These are phyloP conservation scores for Epizoanthus ramosus DNA, from an alignment of 92 coral and sea anemone genomes.

Conservation along the genomic window DNA sequence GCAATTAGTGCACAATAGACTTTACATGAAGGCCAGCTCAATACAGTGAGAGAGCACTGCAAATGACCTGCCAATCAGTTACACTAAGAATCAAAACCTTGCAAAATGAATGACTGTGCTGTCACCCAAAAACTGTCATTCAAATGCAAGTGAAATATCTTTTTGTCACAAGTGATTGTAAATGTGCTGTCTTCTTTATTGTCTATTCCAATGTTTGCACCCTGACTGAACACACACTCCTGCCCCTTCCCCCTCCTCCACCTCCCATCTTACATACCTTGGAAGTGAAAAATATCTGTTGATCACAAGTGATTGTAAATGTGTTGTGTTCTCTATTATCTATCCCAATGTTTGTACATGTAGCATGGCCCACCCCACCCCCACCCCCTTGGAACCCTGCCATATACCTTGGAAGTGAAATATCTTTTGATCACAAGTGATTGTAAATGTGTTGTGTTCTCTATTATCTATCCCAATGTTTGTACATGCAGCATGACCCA, in stretches of 20 bases:
- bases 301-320: constrained; percentile 95
- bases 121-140: no score
- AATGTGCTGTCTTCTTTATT: constrained; percentile 89
- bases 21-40: not conserved
- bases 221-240: constrained; percentile 41
- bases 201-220: constrained; percentile 95
- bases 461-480: constrained; percentile 97
- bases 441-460: constrained; percentile 96
- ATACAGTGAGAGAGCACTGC: no score
- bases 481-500: constrained; percentile 80
- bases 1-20: not conserved
- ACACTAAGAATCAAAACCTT: no score
- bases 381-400: no score
- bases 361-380: constrained; percentile 54
- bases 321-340: constrained; percentile 99
- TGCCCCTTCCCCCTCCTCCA: no score
- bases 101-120: no score
- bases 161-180: constrained; percentile 95
- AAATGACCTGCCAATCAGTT: no score
- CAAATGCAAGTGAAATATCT: constrained; percentile 90
- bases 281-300: constrained; percentile 95
- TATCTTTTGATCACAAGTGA: constrained; percentile 96
- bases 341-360: constrained; percentile 85
- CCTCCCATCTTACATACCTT: constrained; percentile 56
- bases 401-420: constrained; percentile 95